A percentile compares a stretch with the other conserved stretches of the same genome.
Conservation (phyloP, 2,888 invertebrate genomes). For the Steinernema scapterisci region DNA sequence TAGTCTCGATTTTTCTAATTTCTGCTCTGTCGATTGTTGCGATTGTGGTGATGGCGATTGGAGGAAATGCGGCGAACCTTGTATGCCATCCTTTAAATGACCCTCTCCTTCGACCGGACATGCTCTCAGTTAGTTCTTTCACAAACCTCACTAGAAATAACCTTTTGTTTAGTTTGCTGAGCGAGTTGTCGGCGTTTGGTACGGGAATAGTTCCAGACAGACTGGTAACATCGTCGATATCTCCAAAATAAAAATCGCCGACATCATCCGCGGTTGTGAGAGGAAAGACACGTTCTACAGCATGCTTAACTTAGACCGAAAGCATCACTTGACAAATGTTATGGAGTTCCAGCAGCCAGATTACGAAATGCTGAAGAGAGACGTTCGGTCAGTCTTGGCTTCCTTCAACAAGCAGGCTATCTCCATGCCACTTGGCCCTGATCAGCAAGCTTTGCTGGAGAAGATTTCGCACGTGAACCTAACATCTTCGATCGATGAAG, state of each 20-base stretch:
- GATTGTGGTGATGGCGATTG: constrained; percentile 53
- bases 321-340: constrained; percentile 55
- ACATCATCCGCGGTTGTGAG: constrained; percentile 58
- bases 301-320: constrained; percentile 60
- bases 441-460: constrained; percentile 42
- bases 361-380: not conserved
- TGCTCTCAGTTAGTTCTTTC: constrained; percentile 50
- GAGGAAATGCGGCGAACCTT: constrained; percentile 57
- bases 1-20: constrained; percentile 54
- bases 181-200: constrained; percentile 53
- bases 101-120: constrained; percentile 57
- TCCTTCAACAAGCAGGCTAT: not conserved
- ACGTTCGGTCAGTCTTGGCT: not conserved
- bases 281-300: constrained; percentile 62
- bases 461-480: constrained; percentile 48
- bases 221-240: constrained; percentile 34
- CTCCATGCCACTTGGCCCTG: not conserved
- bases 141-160: not conserved
- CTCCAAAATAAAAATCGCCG: constrained; percentile 50
- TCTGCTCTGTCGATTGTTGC: constrained; percentile 53
- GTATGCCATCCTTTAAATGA: constrained; percentile 61
- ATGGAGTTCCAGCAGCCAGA: constrained; percentile 42
- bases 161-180: constrained; percentile 57
- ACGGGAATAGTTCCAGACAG: constrained; percentile 33
- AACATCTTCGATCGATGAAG: constrained; percentile 44